phyloP scores from a whole-genome alignment of 2,888 invertebrate genomes.

The Choreutis nemorana region DNA sequence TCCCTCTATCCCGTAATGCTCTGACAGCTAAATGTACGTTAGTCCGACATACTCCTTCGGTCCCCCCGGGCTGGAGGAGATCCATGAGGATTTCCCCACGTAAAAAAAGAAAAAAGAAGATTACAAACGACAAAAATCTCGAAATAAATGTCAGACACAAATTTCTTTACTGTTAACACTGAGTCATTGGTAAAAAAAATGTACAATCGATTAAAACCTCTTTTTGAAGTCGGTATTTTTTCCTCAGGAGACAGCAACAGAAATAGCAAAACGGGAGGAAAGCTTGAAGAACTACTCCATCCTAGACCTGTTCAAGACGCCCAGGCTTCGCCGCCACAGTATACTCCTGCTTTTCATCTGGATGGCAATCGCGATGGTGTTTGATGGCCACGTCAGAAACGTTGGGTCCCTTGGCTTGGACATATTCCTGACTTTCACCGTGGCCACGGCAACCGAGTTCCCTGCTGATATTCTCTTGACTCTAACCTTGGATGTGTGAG shows the following conservation, averaged over 20 bases:
- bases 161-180: too few relatives aligned
- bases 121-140: too few relatives aligned
- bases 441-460: constrained; percentile 83
- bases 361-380: constrained; percentile 86
- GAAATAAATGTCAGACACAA: too few relatives aligned
- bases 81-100: too few relatives aligned
- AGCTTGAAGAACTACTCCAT: constrained; percentile 78
- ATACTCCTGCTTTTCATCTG: constrained; percentile 81
- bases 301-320: constrained; percentile 79
- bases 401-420: constrained; percentile 83
- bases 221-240: constrained; percentile 1
- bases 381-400: constrained; percentile 89
- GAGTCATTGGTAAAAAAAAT: too few relatives aligned
- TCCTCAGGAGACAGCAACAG: constrained; percentile 69
- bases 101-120: too few relatives aligned
- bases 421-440: constrained; percentile 83
- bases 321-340: constrained; percentile 76
- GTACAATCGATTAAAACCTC: too few relatives aligned
- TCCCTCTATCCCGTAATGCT: too few relatives aligned
- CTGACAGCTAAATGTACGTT: too few relatives aligned
- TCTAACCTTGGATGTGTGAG: constrained; percentile 69
- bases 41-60: too few relatives aligned
- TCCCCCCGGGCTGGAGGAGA: too few relatives aligned
- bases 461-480: constrained; percentile 84
- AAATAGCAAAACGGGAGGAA: constrained; percentile 74